These are phyloP conservation scores for Chloroceryle amazona DNA, from an alignment of 2,797 vertebrate genomes.

Conservation along the genomic window DNA sequence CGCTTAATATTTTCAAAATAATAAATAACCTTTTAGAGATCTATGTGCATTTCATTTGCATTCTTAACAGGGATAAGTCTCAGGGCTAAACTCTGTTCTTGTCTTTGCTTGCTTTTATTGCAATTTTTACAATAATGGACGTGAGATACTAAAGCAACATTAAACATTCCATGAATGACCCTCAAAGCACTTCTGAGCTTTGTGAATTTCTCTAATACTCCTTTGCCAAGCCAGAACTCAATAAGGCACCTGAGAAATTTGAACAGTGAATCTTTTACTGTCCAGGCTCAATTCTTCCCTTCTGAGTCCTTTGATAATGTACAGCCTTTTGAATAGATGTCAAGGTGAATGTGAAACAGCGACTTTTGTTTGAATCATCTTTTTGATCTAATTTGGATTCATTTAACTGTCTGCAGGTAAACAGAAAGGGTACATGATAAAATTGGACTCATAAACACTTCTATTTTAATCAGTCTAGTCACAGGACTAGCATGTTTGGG, in stretches of 20 bases:
- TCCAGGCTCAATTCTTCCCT: not conserved
- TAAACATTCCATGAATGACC: not conserved
- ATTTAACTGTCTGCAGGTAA: not conserved
- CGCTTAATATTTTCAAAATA: conserved; percentile 10
- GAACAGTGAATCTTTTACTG: not conserved
- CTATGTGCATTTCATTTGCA: conserved; percentile 20
- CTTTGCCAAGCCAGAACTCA: not conserved
- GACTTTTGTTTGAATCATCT: conserved; percentile 31
- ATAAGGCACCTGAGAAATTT: not conserved
- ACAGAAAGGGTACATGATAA: not conserved
- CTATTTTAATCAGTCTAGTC: not conserved
- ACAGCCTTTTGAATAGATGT: conserved; percentile 10
- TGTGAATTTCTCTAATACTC: conserved; percentile 1
- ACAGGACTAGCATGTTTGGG: not conserved
- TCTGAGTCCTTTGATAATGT: not conserved
- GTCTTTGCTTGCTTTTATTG: not conserved
- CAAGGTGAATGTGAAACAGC: conserved; percentile 10
- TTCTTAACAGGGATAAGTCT: not conserved
- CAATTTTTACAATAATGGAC: not conserved
- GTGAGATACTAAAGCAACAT: not conserved
- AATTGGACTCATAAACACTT: not conserved
- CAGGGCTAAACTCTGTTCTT: not conserved
- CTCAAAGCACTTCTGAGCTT: not conserved
- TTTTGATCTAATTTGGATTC: conserved; percentile 44
- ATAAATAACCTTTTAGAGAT: conserved; percentile 11